Evolutionary conservation across 2,888 invertebrate genomes (phyloP).

Genomic region (Scrobipalpa atriplicella): DNA sequence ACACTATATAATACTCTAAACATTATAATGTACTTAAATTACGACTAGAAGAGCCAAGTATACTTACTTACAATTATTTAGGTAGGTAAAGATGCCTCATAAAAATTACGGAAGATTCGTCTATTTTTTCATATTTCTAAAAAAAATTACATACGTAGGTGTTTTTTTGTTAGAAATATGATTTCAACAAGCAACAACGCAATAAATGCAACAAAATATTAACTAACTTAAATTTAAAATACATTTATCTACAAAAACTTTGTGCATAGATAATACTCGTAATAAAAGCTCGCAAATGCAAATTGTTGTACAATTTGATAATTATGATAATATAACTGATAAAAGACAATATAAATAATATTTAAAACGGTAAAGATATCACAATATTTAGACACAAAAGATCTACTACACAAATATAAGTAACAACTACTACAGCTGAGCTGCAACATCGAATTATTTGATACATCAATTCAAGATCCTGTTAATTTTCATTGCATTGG

Average conservation of each 20-base stretch:
- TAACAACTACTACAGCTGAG: slow-evolving; percentile 41
- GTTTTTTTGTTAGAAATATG: background rate
- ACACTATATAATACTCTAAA: slow-evolving; percentile 34
- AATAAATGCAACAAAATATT: slow-evolving; percentile 63
- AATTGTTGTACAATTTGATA: slow-evolving; percentile 64
- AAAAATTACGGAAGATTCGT: slow-evolving; percentile 42
- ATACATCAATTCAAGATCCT: background rate
- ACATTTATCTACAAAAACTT: slow-evolving; percentile 44
- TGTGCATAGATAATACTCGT: slow-evolving; percentile 44
- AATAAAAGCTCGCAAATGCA: slow-evolving; percentile 46
- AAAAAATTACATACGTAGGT: slow-evolving; percentile 27
- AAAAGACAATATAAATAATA: slow-evolving; percentile 36
- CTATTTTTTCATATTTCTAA: slow-evolving; percentile 33
- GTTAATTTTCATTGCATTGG: background rate
- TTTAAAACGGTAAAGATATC: slow-evolving; percentile 49
- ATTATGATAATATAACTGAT: slow-evolving; percentile 38
- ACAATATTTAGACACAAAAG: slow-evolving; percentile 53
- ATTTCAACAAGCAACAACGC: slow-evolving; percentile 35
- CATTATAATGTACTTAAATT: slow-evolving; percentile 50
- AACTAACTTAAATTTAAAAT: slow-evolving; percentile 40
- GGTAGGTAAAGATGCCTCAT: slow-evolving; percentile 10
- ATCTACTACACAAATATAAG: slow-evolving; percentile 41
- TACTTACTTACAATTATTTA: slow-evolving; percentile 3
- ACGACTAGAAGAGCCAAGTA: slow-evolving; percentile 51
- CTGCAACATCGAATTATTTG: slow-evolving; percentile 33